phyloP scores from a whole-genome alignment of 2,113 vertebrate genomes.

The Siphamia tubifer region DNA sequence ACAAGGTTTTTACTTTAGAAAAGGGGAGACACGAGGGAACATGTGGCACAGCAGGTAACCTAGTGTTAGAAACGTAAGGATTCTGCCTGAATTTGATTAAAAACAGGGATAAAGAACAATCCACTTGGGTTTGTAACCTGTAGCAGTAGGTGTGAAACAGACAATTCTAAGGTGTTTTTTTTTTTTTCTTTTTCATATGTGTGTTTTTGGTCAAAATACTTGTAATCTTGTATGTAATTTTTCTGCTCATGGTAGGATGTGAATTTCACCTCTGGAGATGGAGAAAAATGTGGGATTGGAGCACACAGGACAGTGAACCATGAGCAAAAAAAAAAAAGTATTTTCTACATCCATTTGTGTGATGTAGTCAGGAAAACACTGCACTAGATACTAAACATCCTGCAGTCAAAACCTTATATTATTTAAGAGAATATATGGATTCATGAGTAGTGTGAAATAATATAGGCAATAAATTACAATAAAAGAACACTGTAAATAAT shows the following conservation, averaged over 20 bases:
- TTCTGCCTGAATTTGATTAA: neutral
- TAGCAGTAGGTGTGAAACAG: slow-evolving; percentile 11
- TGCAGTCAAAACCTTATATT: no score
- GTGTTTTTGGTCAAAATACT: slow-evolving; percentile 1
- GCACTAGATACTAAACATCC: no score
- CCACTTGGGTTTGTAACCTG: neutral
- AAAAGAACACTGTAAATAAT: no score
- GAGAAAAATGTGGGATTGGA: neutral
- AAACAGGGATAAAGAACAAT: neutral
- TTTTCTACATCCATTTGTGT: no score
- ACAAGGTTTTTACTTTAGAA: neutral
- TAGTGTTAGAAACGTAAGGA: neutral
- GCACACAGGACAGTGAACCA: neutral
- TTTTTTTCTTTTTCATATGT: neutral
- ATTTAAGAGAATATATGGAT: no score
- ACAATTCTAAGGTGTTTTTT: neutral
- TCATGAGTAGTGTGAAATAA: no score
- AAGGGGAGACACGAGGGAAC: neutral
- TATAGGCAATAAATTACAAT: no score
- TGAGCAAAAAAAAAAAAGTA: no score
- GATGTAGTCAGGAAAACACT: no score
- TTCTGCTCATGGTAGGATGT: slow-evolving; percentile 45
- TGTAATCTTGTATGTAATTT: no score
- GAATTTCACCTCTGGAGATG: slow-evolving; percentile 19
- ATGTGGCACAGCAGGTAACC: slow-evolving; percentile 29